phyloP scores from a whole-genome alignment of 2,888 invertebrate genomes.

The Leucophenga montana region DNA sequence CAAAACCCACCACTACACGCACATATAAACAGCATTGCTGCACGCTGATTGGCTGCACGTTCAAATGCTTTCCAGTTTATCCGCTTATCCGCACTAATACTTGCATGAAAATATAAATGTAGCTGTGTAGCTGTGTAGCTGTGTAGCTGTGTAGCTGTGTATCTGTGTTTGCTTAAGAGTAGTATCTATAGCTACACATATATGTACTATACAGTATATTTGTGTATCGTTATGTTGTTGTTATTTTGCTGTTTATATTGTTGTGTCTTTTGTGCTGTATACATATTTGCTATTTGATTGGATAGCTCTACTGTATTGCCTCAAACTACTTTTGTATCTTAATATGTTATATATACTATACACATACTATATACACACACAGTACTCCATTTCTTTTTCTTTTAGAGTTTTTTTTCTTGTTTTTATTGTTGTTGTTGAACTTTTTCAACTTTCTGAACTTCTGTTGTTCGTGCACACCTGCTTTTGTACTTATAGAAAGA shows the following conservation, averaged over 20 bases:
- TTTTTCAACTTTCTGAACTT: no score
- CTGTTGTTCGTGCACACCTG: no score
- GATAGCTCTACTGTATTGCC: slow-evolving; percentile 40
- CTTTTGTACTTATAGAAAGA: no score
- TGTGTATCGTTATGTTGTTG: not conserved
- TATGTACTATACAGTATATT: slow-evolving; percentile 12
- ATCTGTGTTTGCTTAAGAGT: not conserved
- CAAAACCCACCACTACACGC: slow-evolving; percentile 14
- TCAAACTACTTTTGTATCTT: slow-evolving; percentile 32
- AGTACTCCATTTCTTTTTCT: no score
- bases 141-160: slow-evolving; percentile 27
- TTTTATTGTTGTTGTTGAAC: no score
- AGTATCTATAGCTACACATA: not conserved
- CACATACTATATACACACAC: no score
- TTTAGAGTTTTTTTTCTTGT: no score
- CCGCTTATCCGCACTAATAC: slow-evolving; percentile 39
- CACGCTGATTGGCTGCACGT: slow-evolving; percentile 45
- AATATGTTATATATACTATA: no score
- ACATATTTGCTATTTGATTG: slow-evolving; percentile 23
- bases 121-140: no score
- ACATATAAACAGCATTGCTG: slow-evolving; percentile 29
- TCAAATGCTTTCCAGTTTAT: slow-evolving; percentile 50
- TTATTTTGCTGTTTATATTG: not conserved
- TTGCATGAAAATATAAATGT: slow-evolving; percentile 29
- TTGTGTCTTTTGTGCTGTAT: not conserved